phyloP scores from a whole-genome alignment of 2,797 vertebrate species.

The Aphelocoma californica region DNA sequence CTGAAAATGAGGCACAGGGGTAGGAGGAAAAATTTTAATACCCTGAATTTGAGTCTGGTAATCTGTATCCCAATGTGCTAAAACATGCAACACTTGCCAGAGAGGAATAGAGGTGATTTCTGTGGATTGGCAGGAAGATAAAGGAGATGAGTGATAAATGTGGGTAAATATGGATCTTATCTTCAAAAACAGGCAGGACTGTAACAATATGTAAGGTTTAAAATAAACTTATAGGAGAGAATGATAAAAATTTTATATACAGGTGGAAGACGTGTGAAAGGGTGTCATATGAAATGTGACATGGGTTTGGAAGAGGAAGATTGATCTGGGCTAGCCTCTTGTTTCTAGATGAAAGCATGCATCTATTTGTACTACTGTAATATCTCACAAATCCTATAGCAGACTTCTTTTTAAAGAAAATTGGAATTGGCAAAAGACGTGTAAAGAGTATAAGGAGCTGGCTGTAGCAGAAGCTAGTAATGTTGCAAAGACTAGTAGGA shows the following conservation, averaged over 20 bases:
- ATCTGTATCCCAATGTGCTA: background rate
- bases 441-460: background rate
- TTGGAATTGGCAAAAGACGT: background rate
- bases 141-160: background rate
- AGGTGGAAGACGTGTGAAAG: background rate
- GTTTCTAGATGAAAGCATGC: background rate
- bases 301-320: rapidly evolving
- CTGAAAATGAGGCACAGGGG: background rate
- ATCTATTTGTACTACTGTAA: background rate
- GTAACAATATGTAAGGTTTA: background rate
- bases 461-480: background rate
- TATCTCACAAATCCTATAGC: background rate
- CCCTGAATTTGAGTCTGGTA: background rate
- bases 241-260: background rate
- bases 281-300: background rate
- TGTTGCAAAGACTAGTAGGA: background rate
- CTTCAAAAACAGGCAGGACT: background rate
- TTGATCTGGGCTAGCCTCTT: background rate
- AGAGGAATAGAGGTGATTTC: background rate
- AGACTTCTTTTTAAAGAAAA: background rate
- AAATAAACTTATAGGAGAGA: background rate
- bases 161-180: background rate
- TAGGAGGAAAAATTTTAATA: background rate
- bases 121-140: background rate
- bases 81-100: background rate